phyloP scores from a whole-genome alignment of 2,888 invertebrate genomes.

The Lypha dubia region DNA sequence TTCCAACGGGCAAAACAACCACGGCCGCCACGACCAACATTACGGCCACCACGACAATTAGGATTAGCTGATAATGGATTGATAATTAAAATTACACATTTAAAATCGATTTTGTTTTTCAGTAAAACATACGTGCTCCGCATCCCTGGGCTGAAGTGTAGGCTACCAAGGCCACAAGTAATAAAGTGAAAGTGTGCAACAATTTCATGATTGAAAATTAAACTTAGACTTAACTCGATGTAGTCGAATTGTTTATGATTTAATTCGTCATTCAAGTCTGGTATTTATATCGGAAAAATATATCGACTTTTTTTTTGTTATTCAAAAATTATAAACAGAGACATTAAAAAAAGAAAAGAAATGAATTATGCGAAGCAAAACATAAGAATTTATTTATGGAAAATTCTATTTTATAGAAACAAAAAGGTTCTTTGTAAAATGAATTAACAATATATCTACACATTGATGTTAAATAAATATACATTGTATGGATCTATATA shows the following conservation, averaged over 20 bases:
- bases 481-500: too few relatives aligned
- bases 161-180: constrained; percentile 12
- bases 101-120: too few relatives aligned
- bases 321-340: too few relatives aligned
- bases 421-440: too few relatives aligned
- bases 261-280: not conserved
- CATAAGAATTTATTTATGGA: too few relatives aligned
- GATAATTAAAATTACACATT: too few relatives aligned
- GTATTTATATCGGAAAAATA: constrained; percentile 12
- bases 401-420: too few relatives aligned
- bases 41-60: constrained; percentile 1
- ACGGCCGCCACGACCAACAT: constrained; percentile 18
- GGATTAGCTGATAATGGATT: constrained; percentile 25
- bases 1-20: constrained; percentile 10
- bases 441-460: too few relatives aligned
- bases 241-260: constrained; percentile 7
- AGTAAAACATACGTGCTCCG: constrained; percentile 20
- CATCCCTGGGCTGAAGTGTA: constrained; percentile 43
- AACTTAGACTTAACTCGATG: not conserved
- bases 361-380: too few relatives aligned
- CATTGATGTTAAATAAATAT: too few relatives aligned
- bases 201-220: constrained; percentile 18
- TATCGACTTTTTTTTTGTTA: too few relatives aligned
- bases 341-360: too few relatives aligned
- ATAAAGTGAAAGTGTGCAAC: constrained; percentile 7